Conservation (phyloP, 2,888 invertebrate species). For the Actias luna region DNA sequence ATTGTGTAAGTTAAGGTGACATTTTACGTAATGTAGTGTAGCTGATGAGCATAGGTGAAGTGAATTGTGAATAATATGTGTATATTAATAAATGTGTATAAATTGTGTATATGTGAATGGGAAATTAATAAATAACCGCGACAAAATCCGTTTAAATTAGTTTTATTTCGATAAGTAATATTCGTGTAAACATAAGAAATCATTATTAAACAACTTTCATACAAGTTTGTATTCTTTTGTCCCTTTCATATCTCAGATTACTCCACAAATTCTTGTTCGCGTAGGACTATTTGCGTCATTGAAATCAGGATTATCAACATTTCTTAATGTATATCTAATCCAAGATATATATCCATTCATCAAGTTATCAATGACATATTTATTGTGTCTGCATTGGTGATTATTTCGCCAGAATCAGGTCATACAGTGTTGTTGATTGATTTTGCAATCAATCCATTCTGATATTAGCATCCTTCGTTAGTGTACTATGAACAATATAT, state of each 20-base stretch:
- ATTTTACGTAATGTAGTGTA: too few relatives aligned
- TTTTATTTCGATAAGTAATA: neutral
- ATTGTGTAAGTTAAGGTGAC: too few relatives aligned
- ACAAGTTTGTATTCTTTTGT: neutral
- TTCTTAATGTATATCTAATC: slow-evolving; percentile 57
- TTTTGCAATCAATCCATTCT: slow-evolving; percentile 25
- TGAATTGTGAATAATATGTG: too few relatives aligned
- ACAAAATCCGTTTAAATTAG: too few relatives aligned
- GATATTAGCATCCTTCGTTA: neutral
- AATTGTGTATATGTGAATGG: too few relatives aligned
- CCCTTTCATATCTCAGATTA: slow-evolving; percentile 38
- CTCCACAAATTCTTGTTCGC: slow-evolving; percentile 31
- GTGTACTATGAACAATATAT: neutral
- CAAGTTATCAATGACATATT: slow-evolving; percentile 52
- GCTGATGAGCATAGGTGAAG: too few relatives aligned
- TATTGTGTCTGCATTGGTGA: slow-evolving; percentile 42
- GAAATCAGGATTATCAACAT: slow-evolving; percentile 57
- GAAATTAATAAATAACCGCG: too few relatives aligned
- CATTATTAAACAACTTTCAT: neutral
- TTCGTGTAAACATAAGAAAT: neutral
- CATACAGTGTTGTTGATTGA: slow-evolving; percentile 30
- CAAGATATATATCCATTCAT: slow-evolving; percentile 62
- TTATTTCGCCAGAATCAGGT: slow-evolving; percentile 40
- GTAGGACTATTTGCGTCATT: slow-evolving; percentile 54
- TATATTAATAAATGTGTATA: too few relatives aligned